A percentile compares a stretch with the other conserved stretches of the same genome.
These are phyloP conservation scores for Archips crataeganus DNA, from an alignment of 2,888 invertebrate genomes.

Conservation along the genomic window DNA sequence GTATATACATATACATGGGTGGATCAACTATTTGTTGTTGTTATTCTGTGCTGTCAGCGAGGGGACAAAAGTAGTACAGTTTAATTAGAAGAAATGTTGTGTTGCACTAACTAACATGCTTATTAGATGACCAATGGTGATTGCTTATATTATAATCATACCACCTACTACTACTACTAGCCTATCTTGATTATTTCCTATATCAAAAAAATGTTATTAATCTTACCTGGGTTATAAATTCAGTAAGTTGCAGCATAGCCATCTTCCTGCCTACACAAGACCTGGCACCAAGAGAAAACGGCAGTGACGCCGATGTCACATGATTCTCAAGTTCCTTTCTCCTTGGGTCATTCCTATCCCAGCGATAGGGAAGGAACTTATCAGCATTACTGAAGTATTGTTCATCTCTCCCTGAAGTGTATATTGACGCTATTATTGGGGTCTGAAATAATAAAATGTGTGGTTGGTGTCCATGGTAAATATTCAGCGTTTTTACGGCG, in stretches of 20 bases:
- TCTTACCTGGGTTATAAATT: constrained; percentile 88
- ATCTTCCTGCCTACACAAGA: constrained; percentile 94
- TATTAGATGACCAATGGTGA: too few relatives aligned
- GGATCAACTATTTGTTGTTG: too few relatives aligned
- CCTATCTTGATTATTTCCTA: too few relatives aligned
- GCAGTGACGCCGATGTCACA: constrained; percentile 89
- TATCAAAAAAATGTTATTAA: not conserved
- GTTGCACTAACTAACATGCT: too few relatives aligned
- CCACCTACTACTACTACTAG: too few relatives aligned
- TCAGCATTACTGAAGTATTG: constrained; percentile 89
- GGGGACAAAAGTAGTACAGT: too few relatives aligned
- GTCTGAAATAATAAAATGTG: constrained; percentile 85
- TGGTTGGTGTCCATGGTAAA: not conserved
- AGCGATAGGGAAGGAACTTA: constrained; percentile 91
- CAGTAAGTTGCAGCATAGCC: constrained; percentile 91
- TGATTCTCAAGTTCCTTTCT: constrained; percentile 77
- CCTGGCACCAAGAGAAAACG: constrained; percentile 93
- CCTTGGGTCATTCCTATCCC: constrained; percentile 87
- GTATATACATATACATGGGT: too few relatives aligned
- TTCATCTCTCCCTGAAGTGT: constrained; percentile 92
- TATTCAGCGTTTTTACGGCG: too few relatives aligned
- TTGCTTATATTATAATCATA: too few relatives aligned
- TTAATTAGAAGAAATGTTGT: too few relatives aligned
- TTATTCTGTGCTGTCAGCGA: too few relatives aligned
- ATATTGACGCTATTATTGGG: constrained; percentile 93